A percentile compares a stretch with the other conserved stretches of the same genome.
Evolutionary conservation across 2,797 vertebrate genomes (phyloP).

Genomic region (Echiichthys vipera): DNA sequence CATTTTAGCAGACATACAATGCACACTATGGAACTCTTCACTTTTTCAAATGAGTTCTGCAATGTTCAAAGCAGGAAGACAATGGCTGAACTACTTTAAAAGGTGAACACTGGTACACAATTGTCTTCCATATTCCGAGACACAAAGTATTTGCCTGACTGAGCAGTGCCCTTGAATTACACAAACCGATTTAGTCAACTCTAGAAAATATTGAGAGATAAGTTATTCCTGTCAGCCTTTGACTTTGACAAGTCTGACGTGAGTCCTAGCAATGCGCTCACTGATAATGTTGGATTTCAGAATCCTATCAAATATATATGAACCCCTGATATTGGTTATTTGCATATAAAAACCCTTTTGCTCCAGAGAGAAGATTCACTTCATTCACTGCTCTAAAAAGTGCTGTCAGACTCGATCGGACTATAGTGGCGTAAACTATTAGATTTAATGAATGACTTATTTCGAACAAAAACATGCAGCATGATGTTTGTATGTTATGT

Average conservation of each 20-base stretch:
- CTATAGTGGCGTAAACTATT: not conserved
- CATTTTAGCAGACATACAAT: conserved; percentile 3
- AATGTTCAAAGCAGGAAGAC: not conserved
- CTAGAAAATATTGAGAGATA: conserved; percentile 22
- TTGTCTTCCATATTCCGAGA: conserved; percentile 1
- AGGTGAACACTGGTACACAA: not conserved
- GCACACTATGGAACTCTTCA: conserved; percentile 1
- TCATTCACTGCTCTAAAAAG: conserved; percentile 3
- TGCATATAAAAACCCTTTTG: conserved; percentile 47
- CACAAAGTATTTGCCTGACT: not conserved
- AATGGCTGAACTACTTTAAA: conserved; percentile 11
- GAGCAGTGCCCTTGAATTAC: conserved; percentile 20
- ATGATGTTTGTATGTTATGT: too few species aligned
- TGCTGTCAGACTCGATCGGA: not conserved
- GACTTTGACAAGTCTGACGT: conserved; percentile 22
- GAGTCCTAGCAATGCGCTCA: not conserved
- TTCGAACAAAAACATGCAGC: too few species aligned
- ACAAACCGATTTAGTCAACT: conserved; percentile 36
- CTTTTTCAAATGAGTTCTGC: conserved; percentile 7
- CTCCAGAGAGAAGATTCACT: conserved; percentile 16
- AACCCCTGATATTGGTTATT: conserved; percentile 28
- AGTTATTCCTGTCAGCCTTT: conserved; percentile 12
- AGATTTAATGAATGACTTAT: not conserved
- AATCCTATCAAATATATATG: conserved; percentile 39
- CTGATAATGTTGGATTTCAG: conserved; percentile 24